A percentile compares a stretch with the other conserved stretches of the same genome.
phyloP scores from a whole-genome alignment of 2,797 vertebrate genomes.

The Lateolabrax maculatus region DNA sequence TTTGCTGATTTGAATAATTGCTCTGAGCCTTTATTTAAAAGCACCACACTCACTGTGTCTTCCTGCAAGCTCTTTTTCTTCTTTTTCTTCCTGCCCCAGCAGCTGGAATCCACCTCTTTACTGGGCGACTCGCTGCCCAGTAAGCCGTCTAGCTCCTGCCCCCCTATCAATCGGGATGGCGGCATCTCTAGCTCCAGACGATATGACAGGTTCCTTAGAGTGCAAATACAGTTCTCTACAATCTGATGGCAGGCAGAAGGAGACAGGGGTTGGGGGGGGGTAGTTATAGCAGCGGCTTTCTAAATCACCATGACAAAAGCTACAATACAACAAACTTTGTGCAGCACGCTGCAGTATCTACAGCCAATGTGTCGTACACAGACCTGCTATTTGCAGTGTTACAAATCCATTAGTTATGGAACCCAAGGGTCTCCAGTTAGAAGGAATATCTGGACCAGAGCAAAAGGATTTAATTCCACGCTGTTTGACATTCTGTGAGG shows the following conservation, averaged over 20 bases:
- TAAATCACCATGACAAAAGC: conserved; percentile 56
- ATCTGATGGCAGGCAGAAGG: conserved; percentile 84
- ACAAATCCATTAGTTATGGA: conserved; percentile 61
- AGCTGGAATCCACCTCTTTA: conserved; percentile 94
- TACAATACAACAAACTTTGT: conserved; percentile 35
- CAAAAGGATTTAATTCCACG: conserved; percentile 64
- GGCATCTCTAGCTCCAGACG: conserved; percentile 96
- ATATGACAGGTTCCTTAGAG: conserved; percentile 97
- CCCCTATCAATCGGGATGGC: conserved; percentile 89
- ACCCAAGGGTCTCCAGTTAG: conserved; percentile 42
- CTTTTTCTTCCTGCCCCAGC: conserved; percentile 98
- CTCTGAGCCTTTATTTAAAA: background rate
- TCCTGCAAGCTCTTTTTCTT: conserved; percentile 94
- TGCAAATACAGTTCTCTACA: conserved; percentile 99
- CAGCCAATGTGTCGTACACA: conserved; percentile 31
- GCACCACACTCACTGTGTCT: conserved; percentile 88
- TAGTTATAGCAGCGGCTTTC: conserved; percentile 9
- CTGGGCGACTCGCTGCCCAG: conserved; percentile 92
- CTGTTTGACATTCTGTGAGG: conserved; percentile 42
- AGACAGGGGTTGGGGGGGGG: conserved; percentile 17
- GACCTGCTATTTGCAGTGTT: conserved; percentile 20
- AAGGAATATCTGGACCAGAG: conserved; percentile 60
- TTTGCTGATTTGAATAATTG: too few relatives aligned
- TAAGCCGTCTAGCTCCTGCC: conserved; percentile 92
- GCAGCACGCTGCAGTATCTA: conserved; percentile 20